Conservation (phyloP, 1,140 invertebrate genomes). For the Drosophila orosa region DNA sequence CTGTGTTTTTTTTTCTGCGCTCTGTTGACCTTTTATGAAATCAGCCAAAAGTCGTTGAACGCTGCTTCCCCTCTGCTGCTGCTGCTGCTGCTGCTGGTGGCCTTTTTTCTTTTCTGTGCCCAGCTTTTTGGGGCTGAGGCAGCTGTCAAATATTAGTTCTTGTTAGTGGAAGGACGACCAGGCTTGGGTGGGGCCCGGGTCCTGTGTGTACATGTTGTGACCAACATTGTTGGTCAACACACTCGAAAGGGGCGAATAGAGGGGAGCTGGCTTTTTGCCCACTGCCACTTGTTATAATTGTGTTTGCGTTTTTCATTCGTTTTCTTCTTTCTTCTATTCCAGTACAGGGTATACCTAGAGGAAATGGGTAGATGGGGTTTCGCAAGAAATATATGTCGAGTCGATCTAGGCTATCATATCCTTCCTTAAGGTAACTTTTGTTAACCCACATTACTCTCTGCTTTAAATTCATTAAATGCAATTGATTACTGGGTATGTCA, state of each 20-base stretch:
- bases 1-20: slow-evolving; percentile 24
- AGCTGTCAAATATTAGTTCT: slow-evolving; percentile 66
- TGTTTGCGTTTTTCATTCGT: slow-evolving; percentile 79
- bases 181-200: slow-evolving; percentile 15
- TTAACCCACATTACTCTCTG: background rate
- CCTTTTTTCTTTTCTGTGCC: background rate
- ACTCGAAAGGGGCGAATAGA: slow-evolving; percentile 34
- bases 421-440: too few species aligned
- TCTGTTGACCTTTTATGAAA: slow-evolving; percentile 76
- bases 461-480: background rate
- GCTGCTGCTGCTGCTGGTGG: background rate
- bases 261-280: slow-evolving; percentile 10
- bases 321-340: slow-evolving; percentile 28
- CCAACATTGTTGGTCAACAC: slow-evolving; percentile 79
- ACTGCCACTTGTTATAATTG: slow-evolving; percentile 76
- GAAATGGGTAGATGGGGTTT: background rate
- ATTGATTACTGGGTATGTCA: background rate
- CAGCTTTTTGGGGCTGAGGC: slow-evolving; percentile 42
- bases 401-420: background rate
- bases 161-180: slow-evolving; percentile 44
- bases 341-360: background rate
- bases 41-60: slow-evolving; percentile 80
- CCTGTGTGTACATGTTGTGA: slow-evolving; percentile 63
- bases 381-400: background rate
- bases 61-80: slow-evolving; percentile 21